Conservation (phyloP, 2,888 invertebrate genomes). For the Leucozona laternaria region DNA sequence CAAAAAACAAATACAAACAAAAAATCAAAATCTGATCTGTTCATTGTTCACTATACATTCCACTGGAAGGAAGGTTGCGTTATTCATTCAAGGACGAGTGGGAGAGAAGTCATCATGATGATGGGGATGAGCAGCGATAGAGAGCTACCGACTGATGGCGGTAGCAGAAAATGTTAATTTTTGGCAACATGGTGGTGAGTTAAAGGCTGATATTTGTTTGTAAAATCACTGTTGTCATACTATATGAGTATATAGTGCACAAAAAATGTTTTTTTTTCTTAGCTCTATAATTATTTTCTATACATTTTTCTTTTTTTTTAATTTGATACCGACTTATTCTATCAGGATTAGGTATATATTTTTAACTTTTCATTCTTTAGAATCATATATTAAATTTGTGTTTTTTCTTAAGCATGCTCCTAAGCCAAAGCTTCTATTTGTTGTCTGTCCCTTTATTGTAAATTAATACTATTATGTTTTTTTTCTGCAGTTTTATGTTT, state of each 20-base stretch:
- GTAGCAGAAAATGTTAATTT: conserved; percentile 18
- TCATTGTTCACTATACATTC: conserved; percentile 66
- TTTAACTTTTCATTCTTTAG: too few species aligned
- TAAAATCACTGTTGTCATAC: conserved; percentile 68
- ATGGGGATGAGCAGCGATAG: conserved; percentile 21
- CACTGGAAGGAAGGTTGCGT: conserved; percentile 32
- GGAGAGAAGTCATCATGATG: neutral
- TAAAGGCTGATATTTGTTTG: conserved; percentile 69
- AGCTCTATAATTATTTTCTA: neutral
- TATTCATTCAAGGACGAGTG: neutral
- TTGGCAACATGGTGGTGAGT: conserved; percentile 67
- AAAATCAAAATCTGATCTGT: conserved; percentile 69
- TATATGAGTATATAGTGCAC: conserved; percentile 38
- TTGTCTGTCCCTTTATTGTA: too few species aligned
- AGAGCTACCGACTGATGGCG: neutral
- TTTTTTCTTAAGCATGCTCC: too few species aligned
- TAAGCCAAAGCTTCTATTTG: too few species aligned
- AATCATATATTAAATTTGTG: too few species aligned
- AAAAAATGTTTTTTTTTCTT: conserved; percentile 17
- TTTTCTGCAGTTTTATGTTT: too few species aligned
- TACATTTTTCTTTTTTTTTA: neutral
- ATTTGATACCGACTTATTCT: neutral
- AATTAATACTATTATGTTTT: too few species aligned
- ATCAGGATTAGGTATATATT: neutral
- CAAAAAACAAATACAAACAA: conserved; percentile 1